Conservation (phyloP, 2,888 invertebrate genomes). For the Syrista parreyssii region DNA sequence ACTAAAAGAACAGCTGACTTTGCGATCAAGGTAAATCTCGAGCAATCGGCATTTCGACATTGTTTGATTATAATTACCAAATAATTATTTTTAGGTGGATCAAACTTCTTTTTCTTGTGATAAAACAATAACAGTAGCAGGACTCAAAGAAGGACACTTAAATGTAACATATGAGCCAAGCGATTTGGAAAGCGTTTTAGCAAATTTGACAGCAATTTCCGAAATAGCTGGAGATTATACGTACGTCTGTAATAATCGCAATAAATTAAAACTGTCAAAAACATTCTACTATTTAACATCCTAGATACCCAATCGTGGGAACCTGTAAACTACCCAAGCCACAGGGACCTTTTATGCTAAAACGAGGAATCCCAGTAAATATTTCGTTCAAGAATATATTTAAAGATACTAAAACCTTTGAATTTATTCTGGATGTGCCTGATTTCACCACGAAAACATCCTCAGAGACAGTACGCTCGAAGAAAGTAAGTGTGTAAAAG, state of each 20-base stretch:
- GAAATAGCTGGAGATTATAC: conserved; percentile 42
- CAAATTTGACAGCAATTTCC: conserved; percentile 40
- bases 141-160: conserved; percentile 23
- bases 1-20: conserved; percentile 32
- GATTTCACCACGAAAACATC: conserved; percentile 29
- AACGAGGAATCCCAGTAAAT: conserved; percentile 15
- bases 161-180: conserved; percentile 46
- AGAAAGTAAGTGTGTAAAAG: conserved; percentile 33
- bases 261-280: background rate
- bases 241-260: conserved; percentile 27
- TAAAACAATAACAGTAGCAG: conserved; percentile 27
- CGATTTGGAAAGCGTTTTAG: conserved; percentile 33
- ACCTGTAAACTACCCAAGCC: conserved; percentile 42
- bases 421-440: conserved; percentile 37
- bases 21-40: conserved; percentile 32
- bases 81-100: conserved; percentile 33
- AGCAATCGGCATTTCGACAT: background rate
- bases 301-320: conserved; percentile 48
- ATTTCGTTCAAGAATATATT: conserved; percentile 51
- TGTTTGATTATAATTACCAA: background rate
- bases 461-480: conserved; percentile 31
- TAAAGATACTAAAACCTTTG: conserved; percentile 36
- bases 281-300: background rate
- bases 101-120: conserved; percentile 38
- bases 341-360: conserved; percentile 45